phyloP scores from a whole-genome alignment of 2,888 invertebrate species.

The Andrena dorsata region DNA sequence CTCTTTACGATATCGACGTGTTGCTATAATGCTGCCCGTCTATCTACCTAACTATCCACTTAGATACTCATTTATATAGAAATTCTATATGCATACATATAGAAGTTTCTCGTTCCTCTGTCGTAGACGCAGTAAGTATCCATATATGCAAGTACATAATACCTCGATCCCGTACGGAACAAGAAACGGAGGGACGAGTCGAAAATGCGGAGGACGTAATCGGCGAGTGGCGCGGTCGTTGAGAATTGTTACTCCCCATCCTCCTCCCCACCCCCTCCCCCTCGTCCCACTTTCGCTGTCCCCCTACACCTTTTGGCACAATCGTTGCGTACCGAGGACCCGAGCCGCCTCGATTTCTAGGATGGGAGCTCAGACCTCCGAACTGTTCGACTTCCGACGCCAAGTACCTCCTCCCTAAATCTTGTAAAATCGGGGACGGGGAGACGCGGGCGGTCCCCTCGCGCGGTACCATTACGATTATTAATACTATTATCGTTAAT shows the following conservation, averaged over 20 bases:
- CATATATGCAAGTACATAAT: conserved; percentile 57
- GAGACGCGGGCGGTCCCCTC: not conserved
- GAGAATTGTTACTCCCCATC: not conserved
- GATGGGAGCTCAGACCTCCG: conserved; percentile 14
- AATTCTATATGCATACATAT: conserved; percentile 44
- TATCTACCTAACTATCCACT: conserved; percentile 63
- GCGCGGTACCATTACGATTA: conserved; percentile 54
- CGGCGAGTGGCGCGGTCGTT: not conserved
- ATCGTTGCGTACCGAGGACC: conserved; percentile 37
- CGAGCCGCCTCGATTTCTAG: conserved; percentile 18
- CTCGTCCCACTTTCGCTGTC: not conserved
- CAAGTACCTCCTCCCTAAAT: not conserved
- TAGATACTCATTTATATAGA: conserved; percentile 63
- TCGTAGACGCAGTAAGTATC: conserved; percentile 51
- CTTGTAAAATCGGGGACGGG: not conserved
- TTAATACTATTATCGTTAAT: conserved; percentile 66
- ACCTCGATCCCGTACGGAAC: conserved; percentile 44
- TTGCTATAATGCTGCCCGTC: conserved; percentile 29
- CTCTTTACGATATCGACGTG: conserved; percentile 27
- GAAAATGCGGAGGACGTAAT: conserved; percentile 39
- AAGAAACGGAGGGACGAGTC: conserved; percentile 25
- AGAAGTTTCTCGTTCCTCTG: conserved; percentile 44
- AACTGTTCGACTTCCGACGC: conserved; percentile 23
- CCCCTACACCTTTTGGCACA: conserved; percentile 62
- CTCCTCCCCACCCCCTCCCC: not conserved